These are phyloP conservation scores for Denticeps clupeoides DNA, from an alignment of 2,797 vertebrate genomes.

Conservation along the genomic window DNA sequence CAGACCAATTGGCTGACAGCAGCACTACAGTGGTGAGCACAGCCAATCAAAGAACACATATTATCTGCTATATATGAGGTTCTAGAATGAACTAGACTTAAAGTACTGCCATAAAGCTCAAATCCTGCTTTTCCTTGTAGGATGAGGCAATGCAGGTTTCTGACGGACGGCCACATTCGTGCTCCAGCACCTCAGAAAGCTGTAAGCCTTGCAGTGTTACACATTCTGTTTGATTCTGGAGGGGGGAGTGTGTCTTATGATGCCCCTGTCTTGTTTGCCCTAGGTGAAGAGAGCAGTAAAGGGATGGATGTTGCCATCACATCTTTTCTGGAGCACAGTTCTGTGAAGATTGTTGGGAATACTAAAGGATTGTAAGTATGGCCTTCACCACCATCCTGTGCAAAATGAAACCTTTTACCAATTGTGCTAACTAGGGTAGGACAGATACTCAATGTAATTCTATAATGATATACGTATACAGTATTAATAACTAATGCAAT, in stretches of 20 bases:
- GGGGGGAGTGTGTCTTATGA: background rate
- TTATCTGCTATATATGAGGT: background rate
- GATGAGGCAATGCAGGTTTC: conserved; percentile 41
- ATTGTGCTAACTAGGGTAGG: no score
- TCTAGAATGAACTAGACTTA: no score
- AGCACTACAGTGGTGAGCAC: conserved; percentile 44
- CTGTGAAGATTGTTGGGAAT: conserved; percentile 42
- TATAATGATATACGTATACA: no score
- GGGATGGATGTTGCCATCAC: conserved; percentile 31
- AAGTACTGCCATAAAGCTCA: no score
- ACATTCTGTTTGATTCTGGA: conserved; percentile 5
- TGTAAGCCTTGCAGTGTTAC: conserved; percentile 40
- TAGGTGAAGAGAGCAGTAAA: conserved; percentile 46
- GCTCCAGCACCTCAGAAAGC: conserved; percentile 37
- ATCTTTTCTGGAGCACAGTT: conserved; percentile 35
- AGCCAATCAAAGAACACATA: background rate
- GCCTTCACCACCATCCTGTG: no score
- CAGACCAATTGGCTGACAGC: conserved; percentile 57
- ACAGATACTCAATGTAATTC: no score
- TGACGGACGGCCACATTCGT: conserved; percentile 35
- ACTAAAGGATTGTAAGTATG: conserved; percentile 53
- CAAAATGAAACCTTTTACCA: no score
- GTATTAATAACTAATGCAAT: no score
- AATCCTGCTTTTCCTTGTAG: conserved; percentile 28
- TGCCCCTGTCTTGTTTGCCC: conserved; percentile 11